Evolutionary conservation across 2,797 vertebrate species (phyloP).

Genomic region (Brotogeris chrysoptera): DNA sequence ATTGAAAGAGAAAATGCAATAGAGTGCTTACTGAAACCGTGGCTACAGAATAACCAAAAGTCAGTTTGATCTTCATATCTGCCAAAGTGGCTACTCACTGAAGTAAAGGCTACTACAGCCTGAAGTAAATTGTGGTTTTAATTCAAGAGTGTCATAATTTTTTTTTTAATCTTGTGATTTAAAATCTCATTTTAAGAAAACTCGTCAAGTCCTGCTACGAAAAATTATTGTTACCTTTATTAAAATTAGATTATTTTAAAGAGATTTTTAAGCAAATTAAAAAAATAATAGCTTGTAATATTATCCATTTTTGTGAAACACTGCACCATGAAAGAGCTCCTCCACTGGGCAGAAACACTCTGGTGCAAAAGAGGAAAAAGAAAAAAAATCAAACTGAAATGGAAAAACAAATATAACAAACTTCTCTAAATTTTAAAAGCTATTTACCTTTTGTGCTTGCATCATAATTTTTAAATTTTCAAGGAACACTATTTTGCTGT

Average conservation of each 20-base stretch:
- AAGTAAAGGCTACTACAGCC: background rate
- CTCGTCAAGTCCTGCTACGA: background rate
- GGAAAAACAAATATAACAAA: rapidly evolving
- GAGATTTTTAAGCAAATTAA: background rate
- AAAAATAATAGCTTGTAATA: background rate
- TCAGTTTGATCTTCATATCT: background rate
- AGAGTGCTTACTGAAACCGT: slow-evolving; percentile 21
- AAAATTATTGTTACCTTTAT: background rate
- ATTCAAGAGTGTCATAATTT: background rate
- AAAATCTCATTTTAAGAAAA: background rate
- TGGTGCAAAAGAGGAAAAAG: background rate
- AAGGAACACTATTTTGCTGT: background rate
- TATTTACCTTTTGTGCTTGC: background rate
- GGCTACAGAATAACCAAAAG: background rate
- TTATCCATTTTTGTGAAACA: background rate
- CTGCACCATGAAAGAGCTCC: background rate
- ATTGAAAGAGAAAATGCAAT: slow-evolving; percentile 59
- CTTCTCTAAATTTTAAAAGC: background rate
- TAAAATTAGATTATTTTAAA: background rate
- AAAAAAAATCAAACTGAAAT: background rate
- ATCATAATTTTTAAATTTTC: background rate
- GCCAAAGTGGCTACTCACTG: background rate
- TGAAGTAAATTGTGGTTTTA: background rate
- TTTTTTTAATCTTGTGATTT: background rate
- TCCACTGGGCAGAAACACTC: background rate